Conservation (phyloP, 2,113 vertebrate species). For the Cyanoramphus novaezelandiae region DNA sequence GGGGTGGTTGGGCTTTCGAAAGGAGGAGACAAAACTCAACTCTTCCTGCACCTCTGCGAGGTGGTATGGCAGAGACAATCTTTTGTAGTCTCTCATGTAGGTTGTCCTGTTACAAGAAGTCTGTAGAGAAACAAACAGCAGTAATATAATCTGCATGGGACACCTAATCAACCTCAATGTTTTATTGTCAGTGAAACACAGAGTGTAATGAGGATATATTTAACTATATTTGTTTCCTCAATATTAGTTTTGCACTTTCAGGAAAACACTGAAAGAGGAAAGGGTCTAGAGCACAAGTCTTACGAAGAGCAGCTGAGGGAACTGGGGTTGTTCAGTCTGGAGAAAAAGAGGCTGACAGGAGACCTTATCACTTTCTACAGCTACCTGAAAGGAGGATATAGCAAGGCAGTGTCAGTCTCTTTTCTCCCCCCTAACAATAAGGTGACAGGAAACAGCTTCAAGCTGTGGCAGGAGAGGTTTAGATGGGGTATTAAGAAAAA, state of each 20-base stretch:
- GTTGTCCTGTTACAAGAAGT: neutral
- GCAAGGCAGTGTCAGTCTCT: neutral
- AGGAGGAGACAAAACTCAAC: neutral
- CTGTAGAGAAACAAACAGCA: neutral
- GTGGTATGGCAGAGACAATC: neutral
- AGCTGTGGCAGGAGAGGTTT: neutral
- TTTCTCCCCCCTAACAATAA: fast-evolving
- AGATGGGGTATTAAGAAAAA: neutral
- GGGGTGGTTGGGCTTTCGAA: neutral
- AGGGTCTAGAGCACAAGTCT: neutral
- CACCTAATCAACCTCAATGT: neutral
- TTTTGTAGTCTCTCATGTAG: neutral
- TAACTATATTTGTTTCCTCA: neutral
- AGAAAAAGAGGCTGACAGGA: neutral
- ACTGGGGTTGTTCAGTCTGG: neutral
- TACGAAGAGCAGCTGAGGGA: neutral
- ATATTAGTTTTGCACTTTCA: neutral
- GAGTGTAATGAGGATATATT: neutral
- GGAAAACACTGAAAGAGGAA: neutral
- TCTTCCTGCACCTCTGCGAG: neutral
- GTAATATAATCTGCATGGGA: neutral
- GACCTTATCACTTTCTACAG: neutral
- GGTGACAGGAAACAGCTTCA: neutral
- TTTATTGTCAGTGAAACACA: neutral
- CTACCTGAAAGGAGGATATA: neutral